A percentile compares a stretch with the other conserved stretches of the same genome.
Conservation (phyloP, 2,113 vertebrate species). For the Hippopotamus amphibius region DNA sequence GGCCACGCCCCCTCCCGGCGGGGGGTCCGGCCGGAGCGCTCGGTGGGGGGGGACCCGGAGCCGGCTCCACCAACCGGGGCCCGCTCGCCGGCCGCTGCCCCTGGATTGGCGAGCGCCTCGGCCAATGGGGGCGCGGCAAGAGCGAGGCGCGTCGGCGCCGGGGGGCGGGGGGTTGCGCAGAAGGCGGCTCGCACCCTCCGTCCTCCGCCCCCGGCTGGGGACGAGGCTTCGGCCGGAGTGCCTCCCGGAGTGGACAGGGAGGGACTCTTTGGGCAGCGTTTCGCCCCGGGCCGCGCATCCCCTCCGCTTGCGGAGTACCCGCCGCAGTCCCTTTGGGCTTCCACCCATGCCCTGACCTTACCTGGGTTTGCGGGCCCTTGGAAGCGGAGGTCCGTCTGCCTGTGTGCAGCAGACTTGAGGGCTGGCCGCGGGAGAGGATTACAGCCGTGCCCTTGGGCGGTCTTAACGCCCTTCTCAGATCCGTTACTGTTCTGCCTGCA, state of each 20-base stretch:
- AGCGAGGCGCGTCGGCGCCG: not conserved
- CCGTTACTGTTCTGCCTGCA: not conserved
- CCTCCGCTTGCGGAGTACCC: not conserved
- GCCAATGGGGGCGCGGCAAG: constrained; percentile 40
- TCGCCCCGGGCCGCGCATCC: accelerated
- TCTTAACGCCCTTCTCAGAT: not conserved
- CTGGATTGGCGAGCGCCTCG: constrained; percentile 60
- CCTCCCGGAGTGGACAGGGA: accelerated
- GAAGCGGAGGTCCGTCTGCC: not conserved
- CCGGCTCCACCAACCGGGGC: constrained; percentile 19
- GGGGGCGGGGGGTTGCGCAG: constrained; percentile 37
- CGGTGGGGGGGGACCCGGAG: not conserved
- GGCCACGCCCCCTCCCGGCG: constrained; percentile 11
- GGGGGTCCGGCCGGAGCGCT: not conserved
- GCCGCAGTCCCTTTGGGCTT: not conserved
- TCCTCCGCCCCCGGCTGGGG: accelerated
- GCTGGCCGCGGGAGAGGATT: not conserved
- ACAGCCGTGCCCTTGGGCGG: not conserved
- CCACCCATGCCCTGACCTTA: not conserved
- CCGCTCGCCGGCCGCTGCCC: accelerated
- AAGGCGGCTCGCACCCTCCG: not conserved
- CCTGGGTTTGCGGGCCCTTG: not conserved
- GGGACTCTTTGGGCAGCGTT: not conserved
- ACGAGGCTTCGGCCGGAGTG: accelerated
- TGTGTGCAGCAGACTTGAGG: not conserved